Base-by-base conservation (phyloP, 2,113 vertebrate species). In the Meleagris gallopavo region DNA sequence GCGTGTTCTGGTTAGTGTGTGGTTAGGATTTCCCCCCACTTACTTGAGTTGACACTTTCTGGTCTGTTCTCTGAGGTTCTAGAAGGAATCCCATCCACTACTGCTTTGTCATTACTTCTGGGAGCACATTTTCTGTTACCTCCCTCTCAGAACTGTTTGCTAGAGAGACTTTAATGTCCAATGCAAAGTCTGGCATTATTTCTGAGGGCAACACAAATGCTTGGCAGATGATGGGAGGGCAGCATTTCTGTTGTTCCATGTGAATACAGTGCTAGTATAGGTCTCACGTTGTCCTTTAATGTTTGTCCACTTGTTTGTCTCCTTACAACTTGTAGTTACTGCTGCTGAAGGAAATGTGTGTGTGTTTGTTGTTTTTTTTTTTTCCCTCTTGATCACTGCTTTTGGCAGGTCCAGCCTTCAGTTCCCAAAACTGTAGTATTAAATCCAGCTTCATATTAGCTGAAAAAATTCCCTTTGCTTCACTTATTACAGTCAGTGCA, bases 111-210 rank as follows among this genome's bases (percentile, higher is more conserved):
- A 12, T 64, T 40, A 19, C 61, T 27, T 40, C 60, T 61, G 36
- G 60, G 34, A 18, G 25, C 36, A 64, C 36, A 10, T 27, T 10
- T 40, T 29, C 16, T 64, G 16, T 40, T 40, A 16, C 61, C 40
- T 86, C 40, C 17, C 4, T 43, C 11, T 13, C 25, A 46, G 40
- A 75, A 52, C 3, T 0, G 0, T 11, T 57, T 70, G 8, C 6
- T 43, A 21, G 30, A 34, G 17, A 73, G 38, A 38, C 14, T 29
- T 45, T 43, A 32, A 24, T 61, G 21, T 32, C 27, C 34, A 29
- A 1, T 36, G 10, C 34, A 55, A 77, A 80, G 38, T 38, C 4
- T 78, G 38, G 60, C 57, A 11, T 38, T 20, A 46, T 76, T 72
- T 89, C 62, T 62, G 9, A 67, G n/a, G 13, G 25, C 27, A 67